Conservation (phyloP, 1,140 invertebrate species). For the Tetragonula clypearis region DNA sequence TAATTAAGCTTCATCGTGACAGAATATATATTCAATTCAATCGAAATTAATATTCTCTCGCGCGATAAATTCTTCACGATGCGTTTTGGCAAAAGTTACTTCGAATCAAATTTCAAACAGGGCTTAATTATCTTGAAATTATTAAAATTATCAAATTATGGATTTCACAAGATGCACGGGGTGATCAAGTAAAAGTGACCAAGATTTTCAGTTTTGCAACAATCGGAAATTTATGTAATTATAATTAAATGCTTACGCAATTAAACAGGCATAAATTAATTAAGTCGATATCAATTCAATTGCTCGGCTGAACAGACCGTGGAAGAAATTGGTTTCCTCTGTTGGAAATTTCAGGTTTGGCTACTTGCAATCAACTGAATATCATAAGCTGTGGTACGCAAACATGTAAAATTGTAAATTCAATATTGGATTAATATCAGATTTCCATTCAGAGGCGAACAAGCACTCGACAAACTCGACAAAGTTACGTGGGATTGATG, state of each 20-base stretch:
- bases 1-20: background rate
- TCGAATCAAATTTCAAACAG: too few relatives aligned
- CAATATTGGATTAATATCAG: background rate
- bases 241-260: background rate
- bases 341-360: background rate
- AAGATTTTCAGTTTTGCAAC: background rate
- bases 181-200: background rate
- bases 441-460: background rate
- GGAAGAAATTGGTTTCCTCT: background rate
- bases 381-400: background rate
- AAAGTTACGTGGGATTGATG: background rate
- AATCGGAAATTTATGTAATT: background rate
- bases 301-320: background rate
- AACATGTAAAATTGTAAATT: background rate
- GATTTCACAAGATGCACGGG: background rate
- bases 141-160: background rate
- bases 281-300: background rate
- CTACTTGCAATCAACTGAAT: background rate
- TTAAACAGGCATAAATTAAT: background rate
- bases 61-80: background rate
- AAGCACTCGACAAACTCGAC: too few relatives aligned
- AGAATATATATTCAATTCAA: background rate
- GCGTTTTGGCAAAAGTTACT: too few relatives aligned
- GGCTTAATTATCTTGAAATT: background rate
- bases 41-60: background rate